These are phyloP conservation scores for Tribolium castaneum DNA, from an alignment of 1,140 invertebrate species.

Conservation along the genomic window DNA sequence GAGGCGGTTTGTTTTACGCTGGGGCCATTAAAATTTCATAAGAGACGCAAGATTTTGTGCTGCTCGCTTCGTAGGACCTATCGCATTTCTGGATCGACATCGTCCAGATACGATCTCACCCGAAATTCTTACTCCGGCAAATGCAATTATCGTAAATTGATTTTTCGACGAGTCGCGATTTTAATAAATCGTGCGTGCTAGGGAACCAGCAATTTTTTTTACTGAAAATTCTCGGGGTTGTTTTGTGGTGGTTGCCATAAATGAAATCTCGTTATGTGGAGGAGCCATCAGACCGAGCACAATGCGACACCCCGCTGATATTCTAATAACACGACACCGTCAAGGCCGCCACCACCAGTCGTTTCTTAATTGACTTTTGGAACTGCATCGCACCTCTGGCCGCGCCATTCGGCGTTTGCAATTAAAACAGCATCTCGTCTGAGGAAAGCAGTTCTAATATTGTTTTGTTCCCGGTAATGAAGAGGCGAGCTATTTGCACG, in stretches of 20 bases:
- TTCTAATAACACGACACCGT: slow-evolving; percentile 55
- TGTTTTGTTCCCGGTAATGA: not conserved
- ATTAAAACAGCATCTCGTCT: slow-evolving; percentile 45
- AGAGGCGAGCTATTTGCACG: not conserved
- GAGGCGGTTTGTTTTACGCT: slow-evolving; percentile 39
- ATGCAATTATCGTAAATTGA: slow-evolving; percentile 52
- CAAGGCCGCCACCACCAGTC: slow-evolving; percentile 54
- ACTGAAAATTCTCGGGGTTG: not conserved
- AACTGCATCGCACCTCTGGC: slow-evolving; percentile 51
- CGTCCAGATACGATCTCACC: slow-evolving; percentile 42
- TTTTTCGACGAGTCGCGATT: slow-evolving; percentile 47
- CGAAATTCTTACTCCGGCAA: slow-evolving; percentile 40
- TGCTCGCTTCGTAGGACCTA: slow-evolving; percentile 21
- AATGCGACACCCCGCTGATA: slow-evolving; percentile 52
- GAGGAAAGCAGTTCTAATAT: not conserved
- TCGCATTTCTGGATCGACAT: slow-evolving; percentile 39
- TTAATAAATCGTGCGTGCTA: slow-evolving; percentile 44
- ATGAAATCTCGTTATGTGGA: slow-evolving; percentile 40
- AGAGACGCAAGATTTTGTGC: slow-evolving; percentile 7
- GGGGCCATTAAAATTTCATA: slow-evolving; percentile 42
- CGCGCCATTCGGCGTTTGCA: slow-evolving; percentile 39
- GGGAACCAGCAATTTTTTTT: not conserved
- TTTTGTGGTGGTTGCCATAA: slow-evolving; percentile 20
- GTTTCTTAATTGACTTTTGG: slow-evolving; percentile 56
- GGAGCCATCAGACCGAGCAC: slow-evolving; percentile 40